Percentiles rank a stretch among this genome's conserved stretches.
Evolutionary conservation across 2,888 invertebrate species (phyloP).

Genomic region (Girardia tigrina): DNA sequence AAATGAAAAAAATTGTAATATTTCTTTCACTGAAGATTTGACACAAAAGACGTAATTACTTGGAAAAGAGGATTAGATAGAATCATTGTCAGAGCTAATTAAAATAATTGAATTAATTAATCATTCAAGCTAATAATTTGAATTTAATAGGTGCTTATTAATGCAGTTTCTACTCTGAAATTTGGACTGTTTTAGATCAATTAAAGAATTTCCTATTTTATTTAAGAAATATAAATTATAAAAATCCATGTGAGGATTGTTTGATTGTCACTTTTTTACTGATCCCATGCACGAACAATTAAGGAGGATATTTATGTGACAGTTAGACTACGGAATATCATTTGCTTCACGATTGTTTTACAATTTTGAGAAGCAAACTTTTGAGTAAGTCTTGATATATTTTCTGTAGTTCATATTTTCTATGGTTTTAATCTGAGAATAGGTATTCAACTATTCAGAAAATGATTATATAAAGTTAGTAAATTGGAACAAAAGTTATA

Average conservation of each 20-base stretch:
- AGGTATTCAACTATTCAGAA: too few species aligned
- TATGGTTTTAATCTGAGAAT: too few species aligned
- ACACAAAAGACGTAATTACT: constrained; percentile 23
- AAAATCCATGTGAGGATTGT: constrained; percentile 23
- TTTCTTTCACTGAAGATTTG: constrained; percentile 23
- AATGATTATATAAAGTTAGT: too few species aligned
- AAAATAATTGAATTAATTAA: constrained; percentile 23
- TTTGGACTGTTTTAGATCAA: constrained; percentile 11
- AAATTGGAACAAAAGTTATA: too few species aligned
- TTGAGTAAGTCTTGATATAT: too few species aligned
- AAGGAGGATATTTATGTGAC: constrained; percentile 5
- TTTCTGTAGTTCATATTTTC: too few species aligned
- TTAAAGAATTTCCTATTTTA: not conserved
- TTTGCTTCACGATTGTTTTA: too few species aligned
- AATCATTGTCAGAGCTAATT: constrained; percentile 19
- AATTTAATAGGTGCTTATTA: constrained; percentile 23
- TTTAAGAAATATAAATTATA: not conserved
- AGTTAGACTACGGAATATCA: too few species aligned
- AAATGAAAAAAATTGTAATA: constrained; percentile 14
- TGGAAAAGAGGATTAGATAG: constrained; percentile 23
- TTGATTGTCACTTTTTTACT: constrained; percentile 15
- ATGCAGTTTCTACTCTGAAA: constrained; percentile 20
- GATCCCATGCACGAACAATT: constrained; percentile 17
- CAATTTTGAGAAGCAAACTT: too few species aligned
- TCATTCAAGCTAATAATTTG: constrained; percentile 23